A percentile compares a stretch with the other conserved stretches of the same genome.
phyloP scores from a whole-genome alignment of 2,888 invertebrate genomes.

The Erebia epiphron region DNA sequence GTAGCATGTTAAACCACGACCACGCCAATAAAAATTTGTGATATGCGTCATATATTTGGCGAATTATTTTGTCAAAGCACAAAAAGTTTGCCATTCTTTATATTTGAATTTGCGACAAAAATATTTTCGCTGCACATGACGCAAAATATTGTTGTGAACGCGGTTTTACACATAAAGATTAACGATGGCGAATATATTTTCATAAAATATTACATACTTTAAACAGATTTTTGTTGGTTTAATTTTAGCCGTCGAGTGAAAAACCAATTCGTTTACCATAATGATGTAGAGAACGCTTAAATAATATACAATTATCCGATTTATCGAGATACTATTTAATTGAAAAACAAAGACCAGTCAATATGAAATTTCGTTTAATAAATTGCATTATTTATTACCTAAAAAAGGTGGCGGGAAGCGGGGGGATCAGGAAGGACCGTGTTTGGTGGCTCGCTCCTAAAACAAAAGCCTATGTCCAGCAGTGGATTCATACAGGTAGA shows the following conservation, averaged over 20 bases:
- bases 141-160: background rate
- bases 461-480: no score
- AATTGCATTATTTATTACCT: no score
- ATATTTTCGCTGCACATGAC: background rate
- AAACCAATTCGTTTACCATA: background rate
- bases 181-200: slow-evolving; percentile 1
- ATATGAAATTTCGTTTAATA: no score
- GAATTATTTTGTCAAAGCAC: no score
- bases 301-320: background rate
- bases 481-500: no score
- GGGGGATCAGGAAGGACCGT: no score
- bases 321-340: background rate
- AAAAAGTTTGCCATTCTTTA: no score
- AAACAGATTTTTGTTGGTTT: background rate
- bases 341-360: no score
- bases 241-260: slow-evolving; percentile 1
- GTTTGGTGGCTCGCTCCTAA: no score
- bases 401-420: no score
- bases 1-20: background rate
- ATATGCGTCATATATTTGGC: background rate
- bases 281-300: background rate
- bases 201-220: background rate
- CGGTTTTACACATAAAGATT: slow-evolving; percentile 1
- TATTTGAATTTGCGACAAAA: no score
- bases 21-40: background rate